Base-by-base conservation (phyloP, 2,888 invertebrate genomes). In the Chalcis sispes region DNA sequence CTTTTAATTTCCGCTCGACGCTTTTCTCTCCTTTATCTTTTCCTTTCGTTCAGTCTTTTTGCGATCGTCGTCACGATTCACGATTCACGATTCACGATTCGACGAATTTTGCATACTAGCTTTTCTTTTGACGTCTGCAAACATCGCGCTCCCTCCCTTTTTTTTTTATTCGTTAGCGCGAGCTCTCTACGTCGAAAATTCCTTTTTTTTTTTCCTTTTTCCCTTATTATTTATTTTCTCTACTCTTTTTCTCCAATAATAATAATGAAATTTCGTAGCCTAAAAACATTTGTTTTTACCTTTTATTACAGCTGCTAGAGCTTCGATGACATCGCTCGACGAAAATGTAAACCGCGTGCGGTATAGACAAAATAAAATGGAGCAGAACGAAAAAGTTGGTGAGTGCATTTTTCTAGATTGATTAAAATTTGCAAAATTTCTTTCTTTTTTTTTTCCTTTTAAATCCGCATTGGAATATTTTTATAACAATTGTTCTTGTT, bases 321-420 rank as follows among this genome's bases (percentile, higher is more conserved):
- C n/a, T 32, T 50, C 86, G 84, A 88, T 88, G 88, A 86, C 85
- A 82, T 85, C 87, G 80, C 83, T 87, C 66, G 88, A 88, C 80
- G 87, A 88, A 80, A 88, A 88, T 83, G 87, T 88, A 70, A 88
- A 87, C 81, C 86, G 85, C 79, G 81, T 86, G 79, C 81, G 82
- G 72, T 81, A 78, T 75, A 79, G 81, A 56, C 79, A 72, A 66
- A 69, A 74, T 25, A 65, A 36, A 23, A 54, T 42, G 65, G 29
- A 8, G 42, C 65, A 58, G 10, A 18, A 27, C 58, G 71, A 74
- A 58, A 72, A 52, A 20, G 52, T 75, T 36, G 70, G 75, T 75
- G 32, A 75, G 75, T 70, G 13, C 54, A n/a, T n/a, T n/a, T n/a
- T n/a, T n/a, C n/a, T n/a, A n/a, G 18, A 29, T 18, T n/a, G n/a